A percentile compares a stretch with the other conserved stretches of the same genome.
Evolutionary conservation across 1,140 invertebrate genomes (phyloP).

Genomic region (Caenorhabditis tropicalis): DNA sequence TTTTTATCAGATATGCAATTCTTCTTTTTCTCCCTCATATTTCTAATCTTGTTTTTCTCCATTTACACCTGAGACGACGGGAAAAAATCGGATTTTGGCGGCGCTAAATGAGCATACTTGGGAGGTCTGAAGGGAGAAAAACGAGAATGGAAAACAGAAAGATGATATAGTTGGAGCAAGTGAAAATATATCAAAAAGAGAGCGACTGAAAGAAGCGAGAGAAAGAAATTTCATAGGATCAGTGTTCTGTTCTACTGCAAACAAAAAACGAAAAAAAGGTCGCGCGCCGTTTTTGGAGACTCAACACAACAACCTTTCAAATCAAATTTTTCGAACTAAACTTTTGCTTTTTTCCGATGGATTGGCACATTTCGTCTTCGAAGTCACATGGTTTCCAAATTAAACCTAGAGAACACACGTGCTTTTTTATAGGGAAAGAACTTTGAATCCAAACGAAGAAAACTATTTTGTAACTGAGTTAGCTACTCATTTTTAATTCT

Average conservation of each 20-base stretch:
- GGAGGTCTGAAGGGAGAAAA: not conserved
- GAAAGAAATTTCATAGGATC: slow-evolving; percentile 18
- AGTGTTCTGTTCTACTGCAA: slow-evolving; percentile 32
- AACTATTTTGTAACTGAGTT: not conserved
- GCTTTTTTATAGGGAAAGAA: too few relatives aligned
- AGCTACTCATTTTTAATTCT: too few relatives aligned
- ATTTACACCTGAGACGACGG: slow-evolving; percentile 10
- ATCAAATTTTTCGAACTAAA: not conserved
- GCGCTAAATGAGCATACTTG: slow-evolving; percentile 37
- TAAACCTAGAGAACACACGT: not conserved
- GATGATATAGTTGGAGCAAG: slow-evolving; percentile 26
- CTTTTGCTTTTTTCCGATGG: not conserved
- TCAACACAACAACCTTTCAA: not conserved
- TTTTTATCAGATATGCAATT: not conserved
- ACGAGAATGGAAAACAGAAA: not conserved
- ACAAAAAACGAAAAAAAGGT: not conserved
- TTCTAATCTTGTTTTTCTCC: slow-evolving; percentile 13
- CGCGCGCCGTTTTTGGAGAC: slow-evolving; percentile 3
- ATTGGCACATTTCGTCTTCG: not conserved
- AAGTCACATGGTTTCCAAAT: not conserved
- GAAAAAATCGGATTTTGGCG: not conserved
- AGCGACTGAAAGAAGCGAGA: not conserved
- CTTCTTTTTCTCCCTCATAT: not conserved
- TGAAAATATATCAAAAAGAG: not conserved
- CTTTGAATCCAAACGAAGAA: not conserved